Percentiles rank a stretch among this genome's conserved stretches.
Evolutionary conservation across 2,113 vertebrate species (phyloP).

Genomic region (Callospermophilus lateralis): DNA sequence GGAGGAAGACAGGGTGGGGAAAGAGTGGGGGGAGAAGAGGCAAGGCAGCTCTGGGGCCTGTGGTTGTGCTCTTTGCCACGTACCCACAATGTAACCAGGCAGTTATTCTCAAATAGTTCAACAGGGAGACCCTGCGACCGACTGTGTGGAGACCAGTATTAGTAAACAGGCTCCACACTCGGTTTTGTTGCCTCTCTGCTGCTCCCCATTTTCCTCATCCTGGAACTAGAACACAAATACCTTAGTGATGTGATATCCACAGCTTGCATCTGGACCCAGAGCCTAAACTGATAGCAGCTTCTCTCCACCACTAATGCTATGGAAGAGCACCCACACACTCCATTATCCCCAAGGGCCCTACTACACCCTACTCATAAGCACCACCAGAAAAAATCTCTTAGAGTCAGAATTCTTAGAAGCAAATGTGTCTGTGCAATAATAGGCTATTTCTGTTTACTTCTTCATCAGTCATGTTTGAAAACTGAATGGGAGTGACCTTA

Average conservation of each 20-base stretch:
- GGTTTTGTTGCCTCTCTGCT: background rate
- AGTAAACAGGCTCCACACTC: background rate
- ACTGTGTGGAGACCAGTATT: background rate
- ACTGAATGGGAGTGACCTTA: background rate
- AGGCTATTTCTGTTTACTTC: background rate
- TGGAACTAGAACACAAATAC: background rate
- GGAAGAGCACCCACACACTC: background rate
- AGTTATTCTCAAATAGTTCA: constrained; percentile 22
- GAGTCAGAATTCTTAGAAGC: background rate
- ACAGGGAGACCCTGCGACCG: background rate
- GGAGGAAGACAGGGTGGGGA: background rate
- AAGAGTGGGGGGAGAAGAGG: background rate
- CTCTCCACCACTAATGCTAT: background rate
- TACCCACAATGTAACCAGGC: too few relatives aligned
- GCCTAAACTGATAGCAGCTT: background rate
- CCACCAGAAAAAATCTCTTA: background rate
- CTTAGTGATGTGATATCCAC: background rate
- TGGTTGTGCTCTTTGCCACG: background rate
- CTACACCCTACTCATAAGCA: background rate
- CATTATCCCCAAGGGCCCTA: background rate
- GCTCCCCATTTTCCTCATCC: background rate
- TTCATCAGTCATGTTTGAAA: background rate
- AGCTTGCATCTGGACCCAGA: background rate
- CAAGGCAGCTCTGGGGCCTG: background rate
- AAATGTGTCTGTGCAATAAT: background rate